phyloP scores from a whole-genome alignment of 2,113 vertebrate genomes.

The Saguinus midas region DNA sequence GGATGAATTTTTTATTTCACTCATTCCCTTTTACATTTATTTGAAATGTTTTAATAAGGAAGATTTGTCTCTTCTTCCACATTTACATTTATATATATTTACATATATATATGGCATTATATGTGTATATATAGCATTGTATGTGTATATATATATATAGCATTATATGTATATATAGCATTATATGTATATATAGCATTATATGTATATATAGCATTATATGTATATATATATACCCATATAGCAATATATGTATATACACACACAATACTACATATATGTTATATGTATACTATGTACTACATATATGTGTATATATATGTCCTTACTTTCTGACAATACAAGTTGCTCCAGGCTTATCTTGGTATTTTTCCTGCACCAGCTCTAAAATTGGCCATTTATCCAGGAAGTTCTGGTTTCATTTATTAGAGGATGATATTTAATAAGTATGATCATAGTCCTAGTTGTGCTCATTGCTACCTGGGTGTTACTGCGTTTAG shows the following conservation, averaged over 20 bases:
- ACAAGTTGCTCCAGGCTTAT: neutral
- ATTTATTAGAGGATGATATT: neutral
- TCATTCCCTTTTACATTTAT: neutral
- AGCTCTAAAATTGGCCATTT: neutral
- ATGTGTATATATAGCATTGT: fast-evolving
- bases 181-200: too few relatives aligned
- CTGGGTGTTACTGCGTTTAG: neutral
- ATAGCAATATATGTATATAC: neutral
- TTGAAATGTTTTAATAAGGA: neutral
- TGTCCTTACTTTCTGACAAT: neutral
- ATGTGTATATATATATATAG: too few relatives aligned
- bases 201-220: too few relatives aligned
- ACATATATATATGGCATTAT: neutral
- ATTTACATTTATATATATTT: neutral
- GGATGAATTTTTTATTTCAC: neutral
- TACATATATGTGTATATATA: too few relatives aligned
- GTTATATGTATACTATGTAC: neutral
- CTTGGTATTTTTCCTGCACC: neutral
- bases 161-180: too few relatives aligned
- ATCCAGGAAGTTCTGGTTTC: neutral
- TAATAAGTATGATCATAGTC: neutral
- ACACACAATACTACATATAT: neutral
- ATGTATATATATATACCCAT: too few relatives aligned
- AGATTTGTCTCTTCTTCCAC: neutral
- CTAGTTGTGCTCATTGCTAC: neutral